A percentile compares a stretch with the other conserved stretches of the same genome.
Evolutionary conservation across 2,797 vertebrate species (phyloP).

Genomic region (Myotis daubentonii): DNA sequence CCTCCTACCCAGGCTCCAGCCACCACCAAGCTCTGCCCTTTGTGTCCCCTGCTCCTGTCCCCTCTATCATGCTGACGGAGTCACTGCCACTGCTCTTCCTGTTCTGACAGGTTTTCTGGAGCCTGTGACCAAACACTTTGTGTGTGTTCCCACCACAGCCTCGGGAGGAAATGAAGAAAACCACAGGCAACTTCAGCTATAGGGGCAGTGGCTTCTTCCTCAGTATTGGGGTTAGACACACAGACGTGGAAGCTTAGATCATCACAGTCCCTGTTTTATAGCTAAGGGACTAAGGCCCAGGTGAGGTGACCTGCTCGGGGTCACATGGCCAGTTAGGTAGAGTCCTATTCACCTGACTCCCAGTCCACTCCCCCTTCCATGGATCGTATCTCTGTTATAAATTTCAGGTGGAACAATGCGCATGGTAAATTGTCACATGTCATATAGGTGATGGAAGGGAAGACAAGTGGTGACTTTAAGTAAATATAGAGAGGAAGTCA

Average conservation of each 20-base stretch:
- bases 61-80: background rate
- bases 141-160: background rate
- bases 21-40: background rate
- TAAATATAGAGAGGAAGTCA: background rate
- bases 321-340: background rate
- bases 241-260: background rate
- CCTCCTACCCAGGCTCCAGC: background rate
- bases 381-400: background rate
- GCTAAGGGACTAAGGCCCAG: background rate
- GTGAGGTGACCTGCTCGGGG: background rate
- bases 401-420: background rate
- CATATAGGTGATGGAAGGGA: background rate
- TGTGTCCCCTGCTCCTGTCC: background rate
- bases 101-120: background rate
- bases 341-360: background rate
- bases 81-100: background rate
- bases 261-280: background rate
- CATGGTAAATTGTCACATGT: background rate
- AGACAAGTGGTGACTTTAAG: background rate
- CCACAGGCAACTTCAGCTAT: background rate
- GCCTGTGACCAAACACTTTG: background rate
- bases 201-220: background rate
- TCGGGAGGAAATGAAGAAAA: background rate
- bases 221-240: background rate
- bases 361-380: background rate